Conservation (phyloP, 53 echinoderm and acorn worm genomes). For the Henricia sp. region DNA sequence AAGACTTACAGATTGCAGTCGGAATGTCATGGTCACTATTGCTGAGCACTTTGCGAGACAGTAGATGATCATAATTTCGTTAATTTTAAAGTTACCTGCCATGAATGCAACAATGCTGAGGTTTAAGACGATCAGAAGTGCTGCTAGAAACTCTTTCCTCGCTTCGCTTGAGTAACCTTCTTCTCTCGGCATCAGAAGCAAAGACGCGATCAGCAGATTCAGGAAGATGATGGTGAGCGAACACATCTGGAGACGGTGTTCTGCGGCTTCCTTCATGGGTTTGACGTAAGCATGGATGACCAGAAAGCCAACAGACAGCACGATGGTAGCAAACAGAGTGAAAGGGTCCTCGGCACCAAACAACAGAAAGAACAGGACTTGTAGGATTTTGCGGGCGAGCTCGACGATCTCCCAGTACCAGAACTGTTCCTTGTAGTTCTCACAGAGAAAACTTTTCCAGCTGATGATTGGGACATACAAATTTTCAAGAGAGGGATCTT, state of each 20-base stretch:
- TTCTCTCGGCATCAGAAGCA: conserved; percentile 40
- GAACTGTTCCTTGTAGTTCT: conserved; percentile 51
- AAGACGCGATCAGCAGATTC: conserved; percentile 55
- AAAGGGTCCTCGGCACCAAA: too few relatives aligned
- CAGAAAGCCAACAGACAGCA: conserved; percentile 55
- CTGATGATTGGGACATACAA: not conserved
- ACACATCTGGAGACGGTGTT: conserved; percentile 60
- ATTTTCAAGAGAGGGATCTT: not conserved
- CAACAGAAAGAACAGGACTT: too few relatives aligned
- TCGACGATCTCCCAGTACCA: too few relatives aligned
- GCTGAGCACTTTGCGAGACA: too few relatives aligned
- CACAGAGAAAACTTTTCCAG: conserved; percentile 58
- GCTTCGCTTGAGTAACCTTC: not conserved
- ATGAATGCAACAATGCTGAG: conserved; percentile 30
- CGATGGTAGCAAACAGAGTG: too few relatives aligned
- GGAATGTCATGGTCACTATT: too few relatives aligned
- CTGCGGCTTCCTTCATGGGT: conserved; percentile 63
- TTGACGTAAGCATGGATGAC: conserved; percentile 55
- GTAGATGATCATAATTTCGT: too few relatives aligned
- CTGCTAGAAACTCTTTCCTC: not conserved
- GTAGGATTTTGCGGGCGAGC: too few relatives aligned
- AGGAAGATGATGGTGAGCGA: conserved; percentile 60
- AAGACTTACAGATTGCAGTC: too few relatives aligned
- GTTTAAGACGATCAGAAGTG: conserved; percentile 34
- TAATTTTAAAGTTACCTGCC: conserved; percentile 24